Conservation (phyloP, 2,888 invertebrate genomes). For the Apotomis turbidana region DNA sequence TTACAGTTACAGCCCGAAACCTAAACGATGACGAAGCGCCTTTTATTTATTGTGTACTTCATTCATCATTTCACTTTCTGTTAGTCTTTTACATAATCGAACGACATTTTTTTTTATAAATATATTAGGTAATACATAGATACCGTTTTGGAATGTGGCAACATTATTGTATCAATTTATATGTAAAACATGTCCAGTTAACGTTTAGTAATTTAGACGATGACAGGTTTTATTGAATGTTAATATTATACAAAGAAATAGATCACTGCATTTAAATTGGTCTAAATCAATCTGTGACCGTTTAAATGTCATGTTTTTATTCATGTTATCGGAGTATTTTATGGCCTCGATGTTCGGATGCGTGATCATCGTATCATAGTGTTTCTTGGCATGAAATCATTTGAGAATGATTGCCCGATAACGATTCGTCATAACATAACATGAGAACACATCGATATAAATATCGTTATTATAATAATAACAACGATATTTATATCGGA, state of each 20-base stretch:
- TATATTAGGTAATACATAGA: constrained; percentile 67
- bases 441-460: constrained; percentile 12
- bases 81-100: neutral
- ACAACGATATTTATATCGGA: constrained; percentile 9
- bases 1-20: too few relatives aligned
- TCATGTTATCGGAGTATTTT: constrained; percentile 52
- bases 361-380: constrained; percentile 45
- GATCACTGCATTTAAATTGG: constrained; percentile 60
- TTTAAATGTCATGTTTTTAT: constrained; percentile 49
- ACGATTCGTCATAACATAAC: constrained; percentile 32
- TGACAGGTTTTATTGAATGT: constrained; percentile 65
- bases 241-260: constrained; percentile 67
- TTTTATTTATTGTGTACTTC: too few relatives aligned
- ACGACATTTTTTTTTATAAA: constrained; percentile 57
- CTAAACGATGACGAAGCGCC: too few relatives aligned
- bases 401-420: constrained; percentile 32
- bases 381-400: constrained; percentile 41
- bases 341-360: constrained; percentile 50
- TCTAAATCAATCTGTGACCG: constrained; percentile 46
- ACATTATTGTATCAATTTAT: constrained; percentile 68
- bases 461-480: constrained; percentile 2
- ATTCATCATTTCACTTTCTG: too few relatives aligned
- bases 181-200: constrained; percentile 54
- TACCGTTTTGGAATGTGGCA: constrained; percentile 71
- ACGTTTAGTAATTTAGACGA: constrained; percentile 57